Base-by-base conservation (phyloP, 2,888 invertebrate species). In the Congeria kusceri region DNA sequence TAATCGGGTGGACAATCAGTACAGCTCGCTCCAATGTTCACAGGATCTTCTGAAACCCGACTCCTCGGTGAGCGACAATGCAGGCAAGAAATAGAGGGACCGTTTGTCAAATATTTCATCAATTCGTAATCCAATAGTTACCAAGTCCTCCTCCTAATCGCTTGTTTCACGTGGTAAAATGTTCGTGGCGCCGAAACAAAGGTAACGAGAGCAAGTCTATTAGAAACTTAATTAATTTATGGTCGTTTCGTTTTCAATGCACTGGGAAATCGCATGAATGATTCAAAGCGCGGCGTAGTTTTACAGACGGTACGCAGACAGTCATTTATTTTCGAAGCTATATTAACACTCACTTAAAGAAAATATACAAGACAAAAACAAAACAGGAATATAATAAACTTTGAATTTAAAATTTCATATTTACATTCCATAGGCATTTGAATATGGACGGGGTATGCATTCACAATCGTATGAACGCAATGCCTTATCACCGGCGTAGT, bases 51-150 rank as follows among this genome's bases (percentile, higher is more conserved):
- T 18, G 85, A 56, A 72, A 85, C 69, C 27, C 64, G 74, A 83
- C 69, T 78, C 73, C 80, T 68, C 72, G 80, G 39, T 77, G 77
- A 83, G 83, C 71, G 72, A 47, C 62, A 58, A 53, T 46, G 44
- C 53, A 61, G 76, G 80, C 78, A 76, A 64, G 64, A 58, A 70
- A 49, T 61, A 71, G 74, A 84, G 58, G 76, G 69, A 39, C 63
- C 71, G 67, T 73, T 78, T 76, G 46, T 71, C 83, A 74, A 71
- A 79, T 69, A 68, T 69, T 76, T 78, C 80, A 83, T 70, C 80
- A 80, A 76, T 61, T 64, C 63, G 74, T 68, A 78, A 78, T 67
- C 56, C 62, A 67, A 74, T 73, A 53, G 61, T 74, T 47, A 57
- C 70, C 46, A 32, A 56, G n/a, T 28, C 81, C 67, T 39, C 70